phyloP scores from a whole-genome alignment of 1,140 invertebrate species.

The Drosophila rufa region DNA sequence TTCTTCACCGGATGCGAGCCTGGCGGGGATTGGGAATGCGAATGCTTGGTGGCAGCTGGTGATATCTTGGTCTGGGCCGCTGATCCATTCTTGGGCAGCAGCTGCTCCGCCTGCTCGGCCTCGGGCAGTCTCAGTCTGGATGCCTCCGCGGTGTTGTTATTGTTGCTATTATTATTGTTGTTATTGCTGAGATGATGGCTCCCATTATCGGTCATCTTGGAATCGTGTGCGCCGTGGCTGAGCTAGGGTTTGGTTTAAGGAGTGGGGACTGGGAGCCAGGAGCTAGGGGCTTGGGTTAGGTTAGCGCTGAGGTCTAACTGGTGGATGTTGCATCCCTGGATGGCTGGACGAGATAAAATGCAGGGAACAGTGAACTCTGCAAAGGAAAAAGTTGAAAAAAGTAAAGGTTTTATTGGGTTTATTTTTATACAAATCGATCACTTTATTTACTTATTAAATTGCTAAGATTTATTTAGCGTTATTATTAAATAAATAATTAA shows the following conservation, averaged over 20 bases:
- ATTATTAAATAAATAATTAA: no score
- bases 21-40: slow-evolving; percentile 5
- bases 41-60: neutral
- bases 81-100: slow-evolving; percentile 46
- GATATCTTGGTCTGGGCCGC: slow-evolving; percentile 11
- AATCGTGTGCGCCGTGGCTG: slow-evolving; percentile 1
- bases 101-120: slow-evolving; percentile 35
- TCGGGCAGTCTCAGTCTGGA: slow-evolving; percentile 53
- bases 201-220: slow-evolving; percentile 72
- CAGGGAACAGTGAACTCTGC: slow-evolving; percentile 16
- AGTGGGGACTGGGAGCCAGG: neutral
- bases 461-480: no score
- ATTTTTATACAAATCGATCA: no score
- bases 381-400: neutral
- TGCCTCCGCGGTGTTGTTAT: slow-evolving; percentile 29
- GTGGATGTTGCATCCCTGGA: slow-evolving; percentile 56
- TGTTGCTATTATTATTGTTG: slow-evolving; percentile 46
- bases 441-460: no score
- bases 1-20: slow-evolving; percentile 57
- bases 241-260: neutral
- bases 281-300: neutral
- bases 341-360: slow-evolving; percentile 5
- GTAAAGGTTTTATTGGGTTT: neutral
- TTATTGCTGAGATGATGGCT: slow-evolving; percentile 15
- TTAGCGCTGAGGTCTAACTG: slow-evolving; percentile 7